A percentile compares a stretch with the other conserved stretches of the same genome.
phyloP scores from a whole-genome alignment of 64 coral and sea anemone species.

The Stichodactyla helianthus region DNA sequence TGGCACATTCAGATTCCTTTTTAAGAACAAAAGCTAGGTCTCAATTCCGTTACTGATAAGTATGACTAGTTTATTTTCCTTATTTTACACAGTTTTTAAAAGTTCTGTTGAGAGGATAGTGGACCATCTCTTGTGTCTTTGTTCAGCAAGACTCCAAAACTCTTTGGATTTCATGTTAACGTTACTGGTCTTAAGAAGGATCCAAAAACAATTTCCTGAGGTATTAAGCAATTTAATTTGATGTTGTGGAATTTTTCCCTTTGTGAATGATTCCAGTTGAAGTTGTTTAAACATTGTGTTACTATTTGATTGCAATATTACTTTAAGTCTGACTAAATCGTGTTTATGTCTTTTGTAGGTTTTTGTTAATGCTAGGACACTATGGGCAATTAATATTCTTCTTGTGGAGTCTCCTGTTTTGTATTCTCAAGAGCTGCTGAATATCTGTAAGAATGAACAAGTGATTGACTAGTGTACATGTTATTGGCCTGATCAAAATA shows the following conservation, averaged over 20 bases:
- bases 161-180: constrained; percentile 31
- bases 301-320: too few species aligned
- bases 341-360: constrained; percentile 10
- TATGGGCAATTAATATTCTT: constrained; percentile 39
- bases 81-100: background rate
- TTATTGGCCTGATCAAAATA: too few species aligned
- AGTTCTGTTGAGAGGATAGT: constrained; percentile 16
- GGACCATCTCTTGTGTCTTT: constrained; percentile 47
- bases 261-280: too few species aligned
- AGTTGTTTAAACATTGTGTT: too few species aligned
- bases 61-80: background rate
- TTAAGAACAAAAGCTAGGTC: too few species aligned
- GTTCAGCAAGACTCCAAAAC: constrained; percentile 9
- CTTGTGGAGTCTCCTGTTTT: constrained; percentile 18
- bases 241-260: too few species aligned
- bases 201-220: constrained; percentile 32
- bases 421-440: constrained; percentile 9
- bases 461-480: background rate
- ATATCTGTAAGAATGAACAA: constrained; percentile 43
- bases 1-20: too few species aligned
- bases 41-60: too few species aligned
- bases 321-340: too few species aligned
- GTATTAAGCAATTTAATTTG: background rate
- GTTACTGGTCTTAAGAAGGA: background rate
- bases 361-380: constrained; percentile 15